Evolutionary conservation across 2,113 vertebrate species (phyloP).

Genomic region (Dryoscopus gambensis): DNA sequence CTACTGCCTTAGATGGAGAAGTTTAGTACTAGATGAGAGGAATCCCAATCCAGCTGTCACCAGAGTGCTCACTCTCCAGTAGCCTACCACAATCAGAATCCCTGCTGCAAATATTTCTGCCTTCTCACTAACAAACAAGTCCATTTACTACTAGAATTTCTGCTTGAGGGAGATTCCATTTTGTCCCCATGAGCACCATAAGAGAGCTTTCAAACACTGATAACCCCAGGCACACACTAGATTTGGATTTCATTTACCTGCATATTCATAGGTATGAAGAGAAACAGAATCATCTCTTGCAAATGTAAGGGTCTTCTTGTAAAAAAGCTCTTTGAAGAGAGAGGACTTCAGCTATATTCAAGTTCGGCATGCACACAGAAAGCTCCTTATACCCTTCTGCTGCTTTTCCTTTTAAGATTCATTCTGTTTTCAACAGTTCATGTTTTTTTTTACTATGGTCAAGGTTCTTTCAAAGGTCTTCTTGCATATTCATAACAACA

Average conservation of each 20-base stretch:
- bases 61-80: background rate
- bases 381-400: background rate
- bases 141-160: background rate
- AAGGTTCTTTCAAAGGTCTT: background rate
- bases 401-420: background rate
- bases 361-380: background rate
- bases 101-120: background rate
- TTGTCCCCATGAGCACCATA: background rate
- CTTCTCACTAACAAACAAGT: background rate
- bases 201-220: background rate
- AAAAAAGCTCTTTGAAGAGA: background rate
- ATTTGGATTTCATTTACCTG: background rate
- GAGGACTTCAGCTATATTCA: background rate
- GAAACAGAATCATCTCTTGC: background rate
- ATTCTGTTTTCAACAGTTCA: background rate
- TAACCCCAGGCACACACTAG: background rate
- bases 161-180: background rate
- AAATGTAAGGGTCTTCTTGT: background rate
- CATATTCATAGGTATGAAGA: background rate
- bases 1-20: background rate
- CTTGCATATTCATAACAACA: background rate
- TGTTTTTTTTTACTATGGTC: background rate
- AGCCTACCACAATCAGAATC: background rate
- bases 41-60: background rate
- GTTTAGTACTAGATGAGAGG: background rate